Conservation (phyloP, 1,140 invertebrate species). For the Drosophila kurseongensis region DNA sequence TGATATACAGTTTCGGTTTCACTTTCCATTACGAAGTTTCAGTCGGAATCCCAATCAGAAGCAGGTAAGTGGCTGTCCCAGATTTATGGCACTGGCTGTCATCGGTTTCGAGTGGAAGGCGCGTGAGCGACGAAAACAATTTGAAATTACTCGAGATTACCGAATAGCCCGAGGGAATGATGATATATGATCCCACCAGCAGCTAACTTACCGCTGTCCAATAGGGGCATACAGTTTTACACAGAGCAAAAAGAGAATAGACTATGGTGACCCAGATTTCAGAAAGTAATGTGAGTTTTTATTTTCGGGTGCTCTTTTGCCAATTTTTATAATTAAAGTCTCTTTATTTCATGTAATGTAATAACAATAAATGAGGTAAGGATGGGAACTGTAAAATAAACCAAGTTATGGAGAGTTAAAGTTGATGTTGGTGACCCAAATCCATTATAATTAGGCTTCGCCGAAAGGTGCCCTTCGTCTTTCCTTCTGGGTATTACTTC, state of each 20-base stretch:
- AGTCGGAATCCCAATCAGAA: constrained; percentile 10
- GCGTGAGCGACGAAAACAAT: constrained; percentile 57
- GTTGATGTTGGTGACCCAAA: no score
- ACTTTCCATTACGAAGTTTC: background rate
- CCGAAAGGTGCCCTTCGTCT: no score
- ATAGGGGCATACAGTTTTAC: background rate
- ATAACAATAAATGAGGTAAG: no score
- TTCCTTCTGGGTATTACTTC: no score
- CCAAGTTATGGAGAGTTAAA: no score
- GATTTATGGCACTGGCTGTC: constrained; percentile 50
- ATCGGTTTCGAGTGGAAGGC: constrained; percentile 48
- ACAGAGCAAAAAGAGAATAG: constrained; percentile 1
- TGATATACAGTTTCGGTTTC: constrained; percentile 6
- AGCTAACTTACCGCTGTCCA: background rate
- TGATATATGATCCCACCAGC: constrained; percentile 24
- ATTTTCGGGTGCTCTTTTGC: no score
- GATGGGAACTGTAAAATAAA: no score
- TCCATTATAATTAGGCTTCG: no score
- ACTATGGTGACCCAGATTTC: no score
- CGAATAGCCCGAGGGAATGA: background rate
- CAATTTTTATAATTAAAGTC: no score
- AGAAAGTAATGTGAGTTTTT: no score
- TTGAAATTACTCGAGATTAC: constrained; percentile 33
- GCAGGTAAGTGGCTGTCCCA: constrained; percentile 23
- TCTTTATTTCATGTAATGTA: no score